Percentiles rank a stretch among this genome's conserved stretches.
phyloP scores from a whole-genome alignment of 2,797 vertebrate species.

The Gymnocypris eckloni region DNA sequence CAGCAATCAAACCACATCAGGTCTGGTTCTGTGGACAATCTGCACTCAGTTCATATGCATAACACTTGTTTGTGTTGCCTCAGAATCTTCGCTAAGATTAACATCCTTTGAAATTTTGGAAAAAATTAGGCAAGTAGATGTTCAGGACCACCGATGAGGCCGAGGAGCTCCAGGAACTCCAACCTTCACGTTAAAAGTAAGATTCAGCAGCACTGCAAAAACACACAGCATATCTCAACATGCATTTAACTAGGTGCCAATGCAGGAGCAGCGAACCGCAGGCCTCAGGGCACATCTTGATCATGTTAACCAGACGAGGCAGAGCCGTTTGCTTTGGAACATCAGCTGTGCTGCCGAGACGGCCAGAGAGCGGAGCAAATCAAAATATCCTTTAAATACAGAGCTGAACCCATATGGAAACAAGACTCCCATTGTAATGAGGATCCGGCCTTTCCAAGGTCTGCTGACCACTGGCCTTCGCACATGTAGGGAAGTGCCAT shows the following conservation, averaged over 20 bases:
- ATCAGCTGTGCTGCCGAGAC: conserved; percentile 27
- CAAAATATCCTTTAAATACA: conserved; percentile 50
- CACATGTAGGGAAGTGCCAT: conserved; percentile 45
- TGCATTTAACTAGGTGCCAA: conserved; percentile 46
- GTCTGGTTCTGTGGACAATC: conserved; percentile 23
- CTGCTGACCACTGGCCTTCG: conserved; percentile 46
- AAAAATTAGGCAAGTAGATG: not conserved
- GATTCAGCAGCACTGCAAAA: conserved; percentile 51
- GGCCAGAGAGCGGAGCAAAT: conserved; percentile 47
- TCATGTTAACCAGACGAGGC: conserved; percentile 50
- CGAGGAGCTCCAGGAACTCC: not conserved
- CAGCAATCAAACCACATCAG: not conserved
- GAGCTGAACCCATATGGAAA: conserved; percentile 46
- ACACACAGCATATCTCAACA: conserved; percentile 32
- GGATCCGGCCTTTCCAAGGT: conserved; percentile 38
- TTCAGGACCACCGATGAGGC: conserved; percentile 27
- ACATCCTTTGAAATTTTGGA: not conserved
- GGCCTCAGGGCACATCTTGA: conserved; percentile 50
- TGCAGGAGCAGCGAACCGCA: conserved; percentile 16
- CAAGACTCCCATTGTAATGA: conserved; percentile 54
- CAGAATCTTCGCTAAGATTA: not conserved
- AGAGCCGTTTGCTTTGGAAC: conserved; percentile 57
- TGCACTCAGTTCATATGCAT: not conserved
- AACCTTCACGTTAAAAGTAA: not conserved
- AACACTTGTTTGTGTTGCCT: not conserved